Evolutionary conservation across 2,113 vertebrate genomes (phyloP).

Genomic region (Lophotis ruficrista): DNA sequence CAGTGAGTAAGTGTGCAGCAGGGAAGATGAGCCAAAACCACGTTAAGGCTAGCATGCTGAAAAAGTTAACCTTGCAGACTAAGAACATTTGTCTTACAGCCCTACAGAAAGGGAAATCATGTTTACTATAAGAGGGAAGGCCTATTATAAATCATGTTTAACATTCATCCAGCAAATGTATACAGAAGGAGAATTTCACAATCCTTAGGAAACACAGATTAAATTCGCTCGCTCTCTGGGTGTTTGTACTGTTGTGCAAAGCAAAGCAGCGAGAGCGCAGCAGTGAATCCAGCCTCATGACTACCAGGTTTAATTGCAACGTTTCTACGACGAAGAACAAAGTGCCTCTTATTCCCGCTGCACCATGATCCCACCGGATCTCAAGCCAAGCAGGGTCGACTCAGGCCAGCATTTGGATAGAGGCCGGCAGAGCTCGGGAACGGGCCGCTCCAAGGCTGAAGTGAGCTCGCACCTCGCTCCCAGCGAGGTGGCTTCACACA

Average conservation of each 20-base stretch:
- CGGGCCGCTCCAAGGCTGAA: neutral
- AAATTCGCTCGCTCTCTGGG: neutral
- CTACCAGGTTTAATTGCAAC: neutral
- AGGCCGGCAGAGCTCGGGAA: neutral
- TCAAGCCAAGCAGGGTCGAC: neutral
- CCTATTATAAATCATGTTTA: neutral
- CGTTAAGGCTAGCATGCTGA: neutral
- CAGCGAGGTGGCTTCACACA: accelerated
- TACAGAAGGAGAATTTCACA: constrained; percentile 32
- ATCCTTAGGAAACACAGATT: neutral
- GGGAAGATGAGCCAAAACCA: neutral
- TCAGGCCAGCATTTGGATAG: neutral
- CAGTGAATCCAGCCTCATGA: constrained; percentile 23
- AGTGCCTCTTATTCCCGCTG: neutral
- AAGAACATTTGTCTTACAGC: neutral
- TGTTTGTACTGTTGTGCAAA: neutral
- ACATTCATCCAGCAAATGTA: constrained; percentile 1
- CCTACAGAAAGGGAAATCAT: neutral
- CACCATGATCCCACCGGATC: neutral
- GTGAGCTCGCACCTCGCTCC: neutral
- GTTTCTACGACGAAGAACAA: neutral
- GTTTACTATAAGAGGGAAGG: neutral
- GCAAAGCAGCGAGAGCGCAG: neutral
- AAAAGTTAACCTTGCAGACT: neutral
- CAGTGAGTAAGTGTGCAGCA: neutral